phyloP scores from a whole-genome alignment of 2,888 invertebrate genomes.

The Agrotis ipsilon region DNA sequence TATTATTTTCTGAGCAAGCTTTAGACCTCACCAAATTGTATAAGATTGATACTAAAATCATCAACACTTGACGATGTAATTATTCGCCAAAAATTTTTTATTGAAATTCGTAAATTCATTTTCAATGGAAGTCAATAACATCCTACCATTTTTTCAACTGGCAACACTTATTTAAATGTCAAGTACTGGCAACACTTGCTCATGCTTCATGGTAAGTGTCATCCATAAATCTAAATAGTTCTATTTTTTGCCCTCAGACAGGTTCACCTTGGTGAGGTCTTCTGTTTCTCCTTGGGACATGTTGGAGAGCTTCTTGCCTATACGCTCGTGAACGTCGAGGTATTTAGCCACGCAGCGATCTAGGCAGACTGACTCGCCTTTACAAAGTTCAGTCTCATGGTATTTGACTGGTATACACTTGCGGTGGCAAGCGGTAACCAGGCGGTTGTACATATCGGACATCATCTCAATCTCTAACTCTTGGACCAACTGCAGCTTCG shows the following conservation, averaged over 20 bases:
- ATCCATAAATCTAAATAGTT: constrained; percentile 37
- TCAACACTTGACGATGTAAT: not conserved
- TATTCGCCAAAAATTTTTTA: not conserved
- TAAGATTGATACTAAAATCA: not conserved
- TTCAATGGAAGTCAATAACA: not conserved
- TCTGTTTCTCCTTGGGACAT: constrained; percentile 97
- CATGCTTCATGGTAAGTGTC: constrained; percentile 66
- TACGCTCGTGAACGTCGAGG: constrained; percentile 98
- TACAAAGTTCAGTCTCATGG: constrained; percentile 97
- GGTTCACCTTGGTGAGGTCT: constrained; percentile 84
- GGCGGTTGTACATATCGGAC: constrained; percentile 99
- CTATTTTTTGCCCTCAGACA: constrained; percentile 84
- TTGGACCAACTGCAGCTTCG: constrained; percentile 97
- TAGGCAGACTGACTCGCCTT: constrained; percentile 99
- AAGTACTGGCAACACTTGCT: constrained; percentile 18
- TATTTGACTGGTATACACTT: constrained; percentile 99
- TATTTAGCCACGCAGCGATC: constrained; percentile 99
- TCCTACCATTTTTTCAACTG: not conserved
- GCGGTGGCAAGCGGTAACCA: constrained; percentile 98
- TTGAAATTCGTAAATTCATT: not conserved
- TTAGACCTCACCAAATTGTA: not conserved
- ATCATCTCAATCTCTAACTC: constrained; percentile 99
- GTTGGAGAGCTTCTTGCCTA: constrained; percentile 98
- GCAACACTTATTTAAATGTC: constrained; percentile 32
- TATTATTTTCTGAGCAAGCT: too few species aligned